Conservation (phyloP, 2,888 invertebrate species). For the Lissonota sp. region DNA sequence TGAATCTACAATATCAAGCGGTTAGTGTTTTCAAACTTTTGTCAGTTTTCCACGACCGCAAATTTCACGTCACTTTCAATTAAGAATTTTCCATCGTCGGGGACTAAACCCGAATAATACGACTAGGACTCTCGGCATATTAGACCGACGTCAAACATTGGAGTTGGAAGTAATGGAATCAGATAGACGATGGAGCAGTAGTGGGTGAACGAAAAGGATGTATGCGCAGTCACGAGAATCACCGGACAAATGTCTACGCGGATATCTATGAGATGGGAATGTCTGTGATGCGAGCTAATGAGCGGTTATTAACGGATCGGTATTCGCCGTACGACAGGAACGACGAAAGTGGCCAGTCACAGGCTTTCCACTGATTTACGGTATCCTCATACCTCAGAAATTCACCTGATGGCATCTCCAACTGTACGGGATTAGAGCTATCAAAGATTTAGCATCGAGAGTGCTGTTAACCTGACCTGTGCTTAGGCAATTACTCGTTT, state of each 20-base stretch:
- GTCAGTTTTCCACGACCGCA: too few species aligned
- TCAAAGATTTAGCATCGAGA: conserved; percentile 69
- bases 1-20: too few species aligned
- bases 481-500: neutral
- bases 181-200: neutral
- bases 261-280: conserved; percentile 29
- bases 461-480: conserved; percentile 5
- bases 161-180: too few species aligned
- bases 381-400: conserved; percentile 54
- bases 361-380: conserved; percentile 65
- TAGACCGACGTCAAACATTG: too few species aligned
- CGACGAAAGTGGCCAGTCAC: conserved; percentile 71
- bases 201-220: conserved; percentile 1
- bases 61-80: too few species aligned
- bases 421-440: conserved; percentile 34
- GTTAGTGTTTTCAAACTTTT: too few species aligned
- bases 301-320: conserved; percentile 75
- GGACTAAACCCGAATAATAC: too few species aligned
- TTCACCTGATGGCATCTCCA: conserved; percentile 8
- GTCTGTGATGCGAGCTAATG: conserved; percentile 75
- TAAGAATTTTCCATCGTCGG: too few species aligned
- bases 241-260: conserved; percentile 49
- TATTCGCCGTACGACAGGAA: conserved; percentile 59
- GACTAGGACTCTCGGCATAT: too few species aligned
- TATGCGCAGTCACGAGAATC: conserved; percentile 28